Percentiles rank a stretch among this genome's conserved stretches.
phyloP scores from a whole-genome alignment of 2,113 vertebrate species.

The Perca flavescens region DNA sequence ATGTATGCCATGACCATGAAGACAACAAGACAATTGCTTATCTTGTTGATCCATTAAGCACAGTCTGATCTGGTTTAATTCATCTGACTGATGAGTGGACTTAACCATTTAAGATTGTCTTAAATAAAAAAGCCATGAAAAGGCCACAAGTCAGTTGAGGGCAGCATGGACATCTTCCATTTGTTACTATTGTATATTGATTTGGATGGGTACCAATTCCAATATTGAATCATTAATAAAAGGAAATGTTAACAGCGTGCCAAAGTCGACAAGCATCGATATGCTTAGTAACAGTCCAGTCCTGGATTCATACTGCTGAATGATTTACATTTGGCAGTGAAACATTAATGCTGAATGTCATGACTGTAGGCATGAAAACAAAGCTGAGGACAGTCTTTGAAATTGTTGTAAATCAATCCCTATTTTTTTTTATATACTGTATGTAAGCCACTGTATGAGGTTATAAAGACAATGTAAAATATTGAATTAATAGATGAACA shows the following conservation, averaged over 20 bases:
- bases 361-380: constrained; percentile 52
- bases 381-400: constrained; percentile 24
- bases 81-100: constrained; percentile 30
- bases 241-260: constrained; percentile 55
- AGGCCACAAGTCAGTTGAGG: constrained; percentile 13
- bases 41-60: constrained; percentile 48
- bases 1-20: constrained; percentile 23
- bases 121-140: constrained; percentile 8
- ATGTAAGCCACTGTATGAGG: background rate
- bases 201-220: constrained; percentile 50
- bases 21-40: constrained; percentile 39
- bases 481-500: constrained; percentile 16
- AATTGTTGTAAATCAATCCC: constrained; percentile 15
- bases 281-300: constrained; percentile 40
- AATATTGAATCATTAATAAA: constrained; percentile 62
- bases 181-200: constrained; percentile 45
- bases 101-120: constrained; percentile 24
- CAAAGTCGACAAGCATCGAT: constrained; percentile 47
- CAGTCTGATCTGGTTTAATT: constrained; percentile 32
- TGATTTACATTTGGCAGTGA: constrained; percentile 61
- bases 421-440: background rate
- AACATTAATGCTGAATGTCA: constrained; percentile 61
- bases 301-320: constrained; percentile 47
- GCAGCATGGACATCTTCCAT: constrained; percentile 21
- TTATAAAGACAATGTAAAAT: constrained; percentile 30